Evolutionary conservation across 2,888 invertebrate species (phyloP), one percentile per base, ranked within the genome.

Genomic region (Ethmia dodecea): DNA sequence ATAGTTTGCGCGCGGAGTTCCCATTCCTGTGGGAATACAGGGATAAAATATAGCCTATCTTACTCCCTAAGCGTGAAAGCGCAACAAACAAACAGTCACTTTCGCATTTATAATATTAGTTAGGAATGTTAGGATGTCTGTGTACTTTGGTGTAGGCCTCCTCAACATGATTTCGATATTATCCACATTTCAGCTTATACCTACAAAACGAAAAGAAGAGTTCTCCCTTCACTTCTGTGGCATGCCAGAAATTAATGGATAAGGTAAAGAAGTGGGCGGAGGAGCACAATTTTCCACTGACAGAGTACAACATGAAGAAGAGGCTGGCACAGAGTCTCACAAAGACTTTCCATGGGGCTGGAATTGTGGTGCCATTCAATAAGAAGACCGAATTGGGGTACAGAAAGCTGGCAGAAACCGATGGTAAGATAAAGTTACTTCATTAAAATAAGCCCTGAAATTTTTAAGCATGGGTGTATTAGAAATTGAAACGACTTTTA

Each of bases 301-400:
- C 90, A 2, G 69, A 73, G 38, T 89, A 87, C 6, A 60, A 74
- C 14, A 78, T 84, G 38, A 92, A 93, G 72, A 89, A 88, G 42
- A 80, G 86, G 31, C 83, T 92, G n/a, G 81, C 89, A 20, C 84
- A 83, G 27, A 88, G 87, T 41, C 90, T 94, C 1, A 81, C 93
- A 0, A 91, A 89, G 65, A 91, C 93, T 18, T 92, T 96, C 52
- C 95, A 96, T 68, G 90, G 90, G 37, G 91, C 92, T 27, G 97
- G 97, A 10, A 90, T 97, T 53, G 92, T 93, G 15, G 97, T 97
- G 1, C 96, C 96, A 0, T 92, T 92, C 37, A 88, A 95, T 53
- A 91, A 91, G 58, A 93, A 93, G 66, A 91, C 93, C 0, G 91
- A 95, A 58, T 62, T 95, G 3, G 98, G 98, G 0, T 98, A 98